These are phyloP conservation scores for Panthera tigris DNA, from an alignment of 2,113 vertebrate genomes.

Conservation along the genomic window DNA sequence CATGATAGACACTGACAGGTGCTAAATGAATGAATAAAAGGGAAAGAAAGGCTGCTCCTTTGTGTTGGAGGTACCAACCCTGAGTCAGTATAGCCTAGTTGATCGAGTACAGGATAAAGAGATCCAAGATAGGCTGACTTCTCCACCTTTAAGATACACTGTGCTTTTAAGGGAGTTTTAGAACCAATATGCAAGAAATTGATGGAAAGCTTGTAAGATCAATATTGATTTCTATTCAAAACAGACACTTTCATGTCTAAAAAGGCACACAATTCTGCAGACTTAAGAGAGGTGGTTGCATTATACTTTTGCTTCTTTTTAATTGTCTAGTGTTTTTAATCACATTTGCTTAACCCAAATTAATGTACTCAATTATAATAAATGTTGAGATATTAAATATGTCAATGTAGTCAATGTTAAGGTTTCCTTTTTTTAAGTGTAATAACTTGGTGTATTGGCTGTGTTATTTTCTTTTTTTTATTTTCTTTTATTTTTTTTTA, in stretches of 20 bases:
- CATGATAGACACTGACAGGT: background rate
- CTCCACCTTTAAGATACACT: background rate
- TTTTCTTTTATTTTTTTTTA: no score
- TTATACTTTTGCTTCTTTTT: slow-evolving; percentile 49
- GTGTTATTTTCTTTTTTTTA: background rate
- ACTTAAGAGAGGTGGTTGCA: background rate
- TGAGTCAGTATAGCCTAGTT: background rate
- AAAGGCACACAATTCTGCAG: background rate
- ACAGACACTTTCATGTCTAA: background rate
- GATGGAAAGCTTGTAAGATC: background rate
- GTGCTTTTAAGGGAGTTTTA: background rate
- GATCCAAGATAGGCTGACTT: background rate
- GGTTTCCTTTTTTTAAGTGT: slow-evolving; percentile 1
- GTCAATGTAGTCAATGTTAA: slow-evolving; percentile 21
- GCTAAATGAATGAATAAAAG: background rate
- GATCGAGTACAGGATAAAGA: background rate
- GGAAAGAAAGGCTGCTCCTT: background rate
- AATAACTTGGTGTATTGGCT: background rate
- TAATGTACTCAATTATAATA: slow-evolving; percentile 62
- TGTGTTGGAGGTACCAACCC: background rate
- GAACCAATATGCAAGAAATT: background rate
- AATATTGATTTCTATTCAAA: background rate
- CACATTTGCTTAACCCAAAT: slow-evolving; percentile 51
- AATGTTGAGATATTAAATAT: slow-evolving; percentile 54
- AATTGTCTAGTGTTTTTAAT: slow-evolving; percentile 50